These are phyloP conservation scores for Conistra vaccinii DNA, from an alignment of 2,888 invertebrate genomes.

Conservation along the genomic window DNA sequence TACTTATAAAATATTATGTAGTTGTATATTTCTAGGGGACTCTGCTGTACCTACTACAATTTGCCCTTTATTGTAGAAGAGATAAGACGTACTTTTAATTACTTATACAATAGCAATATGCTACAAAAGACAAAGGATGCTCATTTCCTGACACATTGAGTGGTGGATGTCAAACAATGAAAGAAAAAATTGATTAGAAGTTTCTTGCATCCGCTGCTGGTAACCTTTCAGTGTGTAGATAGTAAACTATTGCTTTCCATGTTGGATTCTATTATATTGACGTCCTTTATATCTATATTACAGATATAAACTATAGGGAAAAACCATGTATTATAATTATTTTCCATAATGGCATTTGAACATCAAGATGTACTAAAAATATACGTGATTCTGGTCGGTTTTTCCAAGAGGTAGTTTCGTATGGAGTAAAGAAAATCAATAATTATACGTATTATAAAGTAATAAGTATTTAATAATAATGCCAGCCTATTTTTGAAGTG, in stretches of 20 bases:
- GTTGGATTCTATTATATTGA: neutral
- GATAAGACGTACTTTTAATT: neutral
- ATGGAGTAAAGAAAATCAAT: no score
- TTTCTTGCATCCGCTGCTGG: neutral
- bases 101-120: neutral
- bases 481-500: no score
- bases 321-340: neutral
- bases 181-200: neutral
- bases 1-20: no score
- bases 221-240: no score
- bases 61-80: neutral
- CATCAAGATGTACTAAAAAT: no score
- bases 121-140: slow-evolving; percentile 12
- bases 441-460: no score
- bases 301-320: neutral
- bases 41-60: neutral
- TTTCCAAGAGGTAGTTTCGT: no score
- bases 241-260: neutral
- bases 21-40: neutral
- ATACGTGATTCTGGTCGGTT: no score
- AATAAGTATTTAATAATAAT: no score
- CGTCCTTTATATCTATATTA: neutral
- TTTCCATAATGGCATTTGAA: no score
- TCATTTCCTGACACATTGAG: slow-evolving; percentile 35
- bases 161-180: slow-evolving; percentile 4